phyloP scores from a whole-genome alignment of 2,113 vertebrate genomes.

The Cinclus mexicanus region DNA sequence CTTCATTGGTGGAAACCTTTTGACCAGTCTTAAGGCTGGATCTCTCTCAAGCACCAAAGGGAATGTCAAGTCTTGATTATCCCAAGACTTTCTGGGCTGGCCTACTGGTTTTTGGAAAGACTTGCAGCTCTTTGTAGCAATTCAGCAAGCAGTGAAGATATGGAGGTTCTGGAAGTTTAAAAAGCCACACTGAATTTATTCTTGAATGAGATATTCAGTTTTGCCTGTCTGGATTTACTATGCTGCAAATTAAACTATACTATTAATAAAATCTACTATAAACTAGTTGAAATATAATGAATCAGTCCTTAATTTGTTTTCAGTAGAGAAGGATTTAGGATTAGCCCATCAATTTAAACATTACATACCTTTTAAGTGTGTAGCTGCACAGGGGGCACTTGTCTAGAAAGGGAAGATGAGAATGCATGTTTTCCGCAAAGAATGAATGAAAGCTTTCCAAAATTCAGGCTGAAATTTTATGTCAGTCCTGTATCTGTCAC shows the following conservation, averaged over 20 bases:
- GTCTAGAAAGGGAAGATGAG: neutral
- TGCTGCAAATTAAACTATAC: neutral
- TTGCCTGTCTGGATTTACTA: neutral
- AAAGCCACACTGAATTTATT: neutral
- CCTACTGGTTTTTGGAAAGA: neutral
- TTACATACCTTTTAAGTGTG: neutral
- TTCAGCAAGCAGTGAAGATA: neutral
- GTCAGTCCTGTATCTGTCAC: neutral
- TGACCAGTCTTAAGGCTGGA: fast-evolving
- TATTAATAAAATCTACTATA: neutral
- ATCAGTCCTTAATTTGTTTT: neutral
- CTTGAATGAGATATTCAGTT: neutral
- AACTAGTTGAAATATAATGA: neutral
- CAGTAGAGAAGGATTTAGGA: neutral
- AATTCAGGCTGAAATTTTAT: neutral
- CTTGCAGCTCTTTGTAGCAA: neutral
- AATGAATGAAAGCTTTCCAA: neutral
- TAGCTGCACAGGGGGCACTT: neutral
- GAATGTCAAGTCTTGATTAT: neutral
- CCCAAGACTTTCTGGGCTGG: neutral
- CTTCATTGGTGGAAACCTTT: neutral
- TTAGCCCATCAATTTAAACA: neutral
- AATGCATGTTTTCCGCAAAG: neutral
- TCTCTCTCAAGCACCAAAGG: neutral
- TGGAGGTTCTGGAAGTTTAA: neutral